A percentile compares a stretch with the other conserved stretches of the same genome.
Conservation (phyloP, 2,113 vertebrate genomes). For the Ammospiza nelsoni region DNA sequence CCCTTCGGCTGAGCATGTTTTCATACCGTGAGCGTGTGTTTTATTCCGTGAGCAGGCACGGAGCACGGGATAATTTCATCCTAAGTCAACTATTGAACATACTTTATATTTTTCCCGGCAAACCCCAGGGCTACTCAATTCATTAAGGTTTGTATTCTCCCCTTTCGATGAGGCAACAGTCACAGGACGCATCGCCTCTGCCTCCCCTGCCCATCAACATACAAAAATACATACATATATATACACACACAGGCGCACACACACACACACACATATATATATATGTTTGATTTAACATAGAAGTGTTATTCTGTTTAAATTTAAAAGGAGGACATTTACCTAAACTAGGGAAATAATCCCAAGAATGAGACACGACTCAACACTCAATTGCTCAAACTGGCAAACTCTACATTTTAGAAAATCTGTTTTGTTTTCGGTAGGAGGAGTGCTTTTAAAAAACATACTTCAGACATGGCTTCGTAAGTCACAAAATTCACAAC, state of each 20-base stretch:
- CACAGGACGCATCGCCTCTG: background rate
- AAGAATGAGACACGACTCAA: background rate
- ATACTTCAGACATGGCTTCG: background rate
- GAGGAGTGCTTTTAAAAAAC: background rate
- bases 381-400: background rate
- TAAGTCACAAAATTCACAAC: background rate
- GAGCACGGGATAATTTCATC: background rate
- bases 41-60: background rate
- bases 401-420: background rate
- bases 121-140: background rate
- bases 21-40: background rate
- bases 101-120: background rate
- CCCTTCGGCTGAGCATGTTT: background rate
- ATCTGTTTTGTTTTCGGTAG: background rate
- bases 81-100: background rate
- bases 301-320: background rate
- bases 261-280: too few relatives aligned
- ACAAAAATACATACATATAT: background rate
- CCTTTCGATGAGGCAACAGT: background rate
- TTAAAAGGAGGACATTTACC: background rate
- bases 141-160: background rate
- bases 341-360: background rate
- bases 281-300: background rate
- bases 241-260: background rate
- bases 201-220: background rate